Evolutionary conservation across 2,113 vertebrate genomes (phyloP), one percentile per base, ranked within the genome.

Genomic region (Cygnus buccinator): DNA sequence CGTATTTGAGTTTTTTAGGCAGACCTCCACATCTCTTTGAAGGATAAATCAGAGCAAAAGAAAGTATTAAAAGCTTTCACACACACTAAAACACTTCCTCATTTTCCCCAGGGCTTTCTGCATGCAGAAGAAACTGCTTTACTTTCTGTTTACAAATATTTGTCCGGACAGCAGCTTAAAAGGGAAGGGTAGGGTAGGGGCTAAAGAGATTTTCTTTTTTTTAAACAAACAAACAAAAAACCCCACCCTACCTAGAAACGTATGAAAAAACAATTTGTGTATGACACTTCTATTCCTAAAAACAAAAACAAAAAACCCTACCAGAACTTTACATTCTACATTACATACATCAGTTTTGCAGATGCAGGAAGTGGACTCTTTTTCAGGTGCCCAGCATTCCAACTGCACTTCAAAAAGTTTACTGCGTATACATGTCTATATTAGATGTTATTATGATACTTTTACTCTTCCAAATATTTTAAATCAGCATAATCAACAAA

Each of bases 141-240:
- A 65, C 37, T 90, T 93, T 80, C 68, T 93, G 71, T 90, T 94
- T 94, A 89, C 66, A 95, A 93, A 80, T 82, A 91, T 73, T 88
- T 84, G 55, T 67, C 66, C 74, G 76, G 67, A 94, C 85, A 84
- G 82, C 74, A 96, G 43, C n/a, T 89, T 68, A 72, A 63, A 65
- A 72, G 43, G 26, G 55, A 50, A 72, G 43, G 26, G 55, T 25
- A 62, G 57, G 21, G 26, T 13, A 63, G 22, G 46, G 63, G 79
- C 43, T 92, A 71, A 18, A 71, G 25, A 67, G 58, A 57, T 63
- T 28, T 37, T 63, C 17, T 29, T 41, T 41, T 41, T 37, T 46
- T 21, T 20, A 46, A 41, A 65, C 39, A 62, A 62, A 12, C 22
- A 57, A 57, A 33, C 3, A 10, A 48, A 37, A 37, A 25, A 41